Conservation (phyloP, 2,797 vertebrate genomes). For the Chelmon rostratus region DNA sequence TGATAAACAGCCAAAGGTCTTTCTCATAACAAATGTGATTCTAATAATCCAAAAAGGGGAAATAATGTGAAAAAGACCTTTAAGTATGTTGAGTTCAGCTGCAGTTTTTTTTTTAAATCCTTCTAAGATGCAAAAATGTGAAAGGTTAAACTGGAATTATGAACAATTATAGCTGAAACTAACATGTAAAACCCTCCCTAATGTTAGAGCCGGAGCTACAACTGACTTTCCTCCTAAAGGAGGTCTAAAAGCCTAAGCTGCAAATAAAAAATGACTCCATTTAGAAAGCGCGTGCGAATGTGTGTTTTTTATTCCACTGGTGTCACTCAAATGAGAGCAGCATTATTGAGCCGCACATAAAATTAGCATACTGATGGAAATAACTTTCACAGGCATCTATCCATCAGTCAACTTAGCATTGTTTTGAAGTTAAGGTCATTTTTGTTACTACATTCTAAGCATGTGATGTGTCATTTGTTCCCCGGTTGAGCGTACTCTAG, state of each 20-base stretch:
- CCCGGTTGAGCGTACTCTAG: not conserved
- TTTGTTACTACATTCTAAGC: not conserved
- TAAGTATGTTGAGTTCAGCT: not conserved
- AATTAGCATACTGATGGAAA: conserved; percentile 9
- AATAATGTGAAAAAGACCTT: not conserved
- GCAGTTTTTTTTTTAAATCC: not conserved
- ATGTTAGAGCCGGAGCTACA: conserved; percentile 1
- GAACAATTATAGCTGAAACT: not conserved
- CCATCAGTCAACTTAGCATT: not conserved
- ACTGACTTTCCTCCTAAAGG: not conserved
- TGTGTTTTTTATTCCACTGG: not conserved
- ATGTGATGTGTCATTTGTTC: not conserved
- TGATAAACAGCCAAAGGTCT: not conserved
- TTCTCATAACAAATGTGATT: not conserved
- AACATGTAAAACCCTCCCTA: not conserved
- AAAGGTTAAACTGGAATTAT: not conserved
- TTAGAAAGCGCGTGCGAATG: not conserved
- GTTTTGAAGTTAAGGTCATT: not conserved
- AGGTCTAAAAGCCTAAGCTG: not conserved
- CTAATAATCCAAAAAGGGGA: not conserved
- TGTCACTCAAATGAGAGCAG: conserved; percentile 4
- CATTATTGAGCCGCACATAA: not conserved
- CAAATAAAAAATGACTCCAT: not conserved
- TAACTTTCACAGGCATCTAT: not conserved
- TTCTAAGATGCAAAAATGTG: not conserved